A percentile compares a stretch with the other conserved stretches of the same genome.
phyloP scores from a whole-genome alignment of 1,140 invertebrate genomes.

The Nylanderia fulva region DNA sequence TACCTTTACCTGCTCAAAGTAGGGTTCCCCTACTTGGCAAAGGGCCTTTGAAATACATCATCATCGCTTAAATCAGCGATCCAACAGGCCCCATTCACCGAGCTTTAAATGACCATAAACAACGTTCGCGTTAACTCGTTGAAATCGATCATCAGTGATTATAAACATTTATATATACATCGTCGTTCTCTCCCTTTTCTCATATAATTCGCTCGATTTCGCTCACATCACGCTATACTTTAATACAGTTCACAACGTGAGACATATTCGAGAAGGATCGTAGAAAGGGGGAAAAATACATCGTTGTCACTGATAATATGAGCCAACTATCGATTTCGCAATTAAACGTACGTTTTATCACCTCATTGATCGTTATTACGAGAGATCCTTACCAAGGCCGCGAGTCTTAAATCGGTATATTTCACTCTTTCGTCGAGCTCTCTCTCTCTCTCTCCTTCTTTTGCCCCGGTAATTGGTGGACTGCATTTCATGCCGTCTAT shows the following conservation, averaged over 20 bases:
- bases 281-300: background rate
- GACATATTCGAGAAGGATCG: background rate
- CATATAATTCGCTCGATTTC: background rate
- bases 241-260: background rate
- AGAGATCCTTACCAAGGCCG: slow-evolving; percentile 69
- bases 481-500: slow-evolving; percentile 60
- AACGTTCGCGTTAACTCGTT: background rate
- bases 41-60: slow-evolving; percentile 52
- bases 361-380: slow-evolving; percentile 66
- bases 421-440: slow-evolving; percentile 66
- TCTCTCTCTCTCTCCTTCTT: slow-evolving; percentile 11
- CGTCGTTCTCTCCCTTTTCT: background rate
- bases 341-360: slow-evolving; percentile 63
- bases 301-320: background rate
- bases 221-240: background rate
- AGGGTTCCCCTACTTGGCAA: slow-evolving; percentile 61
- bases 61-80: slow-evolving; percentile 47
- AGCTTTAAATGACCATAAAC: slow-evolving; percentile 61
- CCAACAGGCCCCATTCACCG: slow-evolving; percentile 53
- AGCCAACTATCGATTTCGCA: slow-evolving; percentile 37
- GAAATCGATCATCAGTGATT: slow-evolving; percentile 6
- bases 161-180: slow-evolving; percentile 36
- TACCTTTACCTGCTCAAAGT: slow-evolving; percentile 72
- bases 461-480: slow-evolving; percentile 52
- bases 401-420: slow-evolving; percentile 63